phyloP scores from a whole-genome alignment of 35 echinoderm and acorn worm species.

The Amphiura filiformis region DNA sequence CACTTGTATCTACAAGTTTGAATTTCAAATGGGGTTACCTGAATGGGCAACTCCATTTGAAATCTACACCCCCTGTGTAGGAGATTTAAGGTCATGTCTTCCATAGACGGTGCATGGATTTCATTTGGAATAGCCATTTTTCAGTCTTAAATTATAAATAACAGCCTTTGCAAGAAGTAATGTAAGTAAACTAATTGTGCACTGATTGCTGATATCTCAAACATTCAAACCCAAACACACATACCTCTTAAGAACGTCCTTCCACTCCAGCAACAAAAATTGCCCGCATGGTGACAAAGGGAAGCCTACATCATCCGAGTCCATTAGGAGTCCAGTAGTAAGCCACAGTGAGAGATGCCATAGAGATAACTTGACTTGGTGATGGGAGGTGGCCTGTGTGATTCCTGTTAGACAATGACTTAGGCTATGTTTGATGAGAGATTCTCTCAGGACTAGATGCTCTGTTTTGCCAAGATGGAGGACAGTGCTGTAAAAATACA shows the following conservation, averaged over 20 bases:
- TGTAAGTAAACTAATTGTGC: no score
- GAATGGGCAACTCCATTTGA: no score
- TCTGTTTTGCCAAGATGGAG: background rate
- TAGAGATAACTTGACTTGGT: conserved; percentile 43
- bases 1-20: no score
- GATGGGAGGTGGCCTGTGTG: background rate
- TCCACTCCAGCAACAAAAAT: background rate
- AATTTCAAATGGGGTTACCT: no score
- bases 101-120: no score
- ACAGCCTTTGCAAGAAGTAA: no score
- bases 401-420: background rate
- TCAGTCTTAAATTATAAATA: no score
- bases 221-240: no score
- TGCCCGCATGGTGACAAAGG: background rate
- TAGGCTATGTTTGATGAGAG: background rate
- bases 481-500: background rate
- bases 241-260: background rate
- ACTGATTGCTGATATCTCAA: no score
- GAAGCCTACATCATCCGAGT: background rate
- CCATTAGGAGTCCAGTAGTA: conserved; percentile 27
- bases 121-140: no score
- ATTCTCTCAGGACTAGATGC: background rate
- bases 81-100: no score
- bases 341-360: conserved; percentile 59
- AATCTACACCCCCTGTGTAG: no score